Conservation (phyloP, 2,888 invertebrate species). For the Diplazon laetatorius region DNA sequence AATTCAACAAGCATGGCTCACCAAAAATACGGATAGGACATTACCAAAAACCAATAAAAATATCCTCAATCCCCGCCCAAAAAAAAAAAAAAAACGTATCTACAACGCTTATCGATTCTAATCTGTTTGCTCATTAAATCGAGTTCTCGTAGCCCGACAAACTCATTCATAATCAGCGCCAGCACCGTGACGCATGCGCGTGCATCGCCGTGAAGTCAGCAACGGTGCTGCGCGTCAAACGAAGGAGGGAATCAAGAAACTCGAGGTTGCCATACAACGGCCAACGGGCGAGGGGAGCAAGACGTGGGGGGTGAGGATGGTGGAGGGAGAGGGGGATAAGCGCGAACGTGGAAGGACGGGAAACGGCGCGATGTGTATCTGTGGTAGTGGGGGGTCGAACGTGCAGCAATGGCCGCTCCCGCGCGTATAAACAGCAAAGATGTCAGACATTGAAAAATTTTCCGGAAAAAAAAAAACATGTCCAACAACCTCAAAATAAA, state of each 20-base stretch:
- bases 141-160: too few relatives aligned
- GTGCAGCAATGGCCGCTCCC: constrained; percentile 81
- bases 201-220: not conserved
- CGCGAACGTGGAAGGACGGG: constrained; percentile 67
- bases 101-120: not conserved
- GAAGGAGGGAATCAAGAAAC: not conserved
- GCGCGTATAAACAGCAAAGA: constrained; percentile 80
- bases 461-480: constrained; percentile 26
- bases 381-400: constrained; percentile 48
- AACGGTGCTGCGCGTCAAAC: not conserved
- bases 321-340: constrained; percentile 51
- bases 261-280: not conserved
- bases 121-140: not conserved
- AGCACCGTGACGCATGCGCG: constrained; percentile 8
- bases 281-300: not conserved
- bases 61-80: not conserved
- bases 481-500: not conserved
- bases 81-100: not conserved
- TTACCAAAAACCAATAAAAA: not conserved
- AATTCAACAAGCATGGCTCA: too few relatives aligned
- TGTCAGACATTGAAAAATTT: constrained; percentile 70
- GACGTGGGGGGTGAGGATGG: not conserved
- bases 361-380: constrained; percentile 55
- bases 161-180: constrained; percentile 26
- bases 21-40: not conserved